Evolutionary conservation across 1,140 invertebrate genomes (phyloP).

Genomic region (Drosophila malerkotliana): DNA sequence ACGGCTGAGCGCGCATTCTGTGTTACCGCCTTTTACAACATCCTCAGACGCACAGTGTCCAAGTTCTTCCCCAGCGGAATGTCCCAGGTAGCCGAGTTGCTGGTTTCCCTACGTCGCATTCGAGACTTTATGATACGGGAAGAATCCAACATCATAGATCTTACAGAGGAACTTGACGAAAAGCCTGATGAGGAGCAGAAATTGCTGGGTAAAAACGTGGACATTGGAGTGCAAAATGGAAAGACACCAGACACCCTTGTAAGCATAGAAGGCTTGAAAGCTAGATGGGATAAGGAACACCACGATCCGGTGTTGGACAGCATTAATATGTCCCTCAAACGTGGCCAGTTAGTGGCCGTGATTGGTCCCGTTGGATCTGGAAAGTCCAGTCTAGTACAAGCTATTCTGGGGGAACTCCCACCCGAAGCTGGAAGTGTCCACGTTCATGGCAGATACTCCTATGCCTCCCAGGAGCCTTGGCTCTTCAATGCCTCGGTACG

Average conservation of each 20-base stretch:
- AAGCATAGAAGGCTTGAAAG: conserved; percentile 53
- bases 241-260: conserved; percentile 24
- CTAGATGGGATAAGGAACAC: conserved; percentile 59
- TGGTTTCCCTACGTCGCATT: conserved; percentile 88
- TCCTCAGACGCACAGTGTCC: conserved; percentile 89
- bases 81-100: conserved; percentile 87
- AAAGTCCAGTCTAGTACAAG: conserved; percentile 85
- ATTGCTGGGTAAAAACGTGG: conserved; percentile 3
- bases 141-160: conserved; percentile 84
- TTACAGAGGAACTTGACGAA: conserved; percentile 23
- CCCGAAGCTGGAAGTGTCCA: conserved; percentile 45
- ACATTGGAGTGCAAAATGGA: conserved; percentile 38
- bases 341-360: conserved; percentile 86
- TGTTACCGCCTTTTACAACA: conserved; percentile 89
- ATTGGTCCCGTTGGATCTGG: conserved; percentile 88
- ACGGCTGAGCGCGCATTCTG: conserved; percentile 89
- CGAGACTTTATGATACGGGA: conserved; percentile 88
- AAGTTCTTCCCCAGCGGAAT: conserved; percentile 88
- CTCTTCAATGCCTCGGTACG: conserved; percentile 86
- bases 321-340: conserved; percentile 53
- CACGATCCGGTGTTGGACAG: conserved; percentile 54
- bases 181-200: conserved; percentile 24
- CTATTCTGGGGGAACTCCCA: conserved; percentile 80
- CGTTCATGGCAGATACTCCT: conserved; percentile 59
- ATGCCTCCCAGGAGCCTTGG: conserved; percentile 75